Conservation (phyloP, 2,888 invertebrate genomes). For the Glomeris marginata region DNA sequence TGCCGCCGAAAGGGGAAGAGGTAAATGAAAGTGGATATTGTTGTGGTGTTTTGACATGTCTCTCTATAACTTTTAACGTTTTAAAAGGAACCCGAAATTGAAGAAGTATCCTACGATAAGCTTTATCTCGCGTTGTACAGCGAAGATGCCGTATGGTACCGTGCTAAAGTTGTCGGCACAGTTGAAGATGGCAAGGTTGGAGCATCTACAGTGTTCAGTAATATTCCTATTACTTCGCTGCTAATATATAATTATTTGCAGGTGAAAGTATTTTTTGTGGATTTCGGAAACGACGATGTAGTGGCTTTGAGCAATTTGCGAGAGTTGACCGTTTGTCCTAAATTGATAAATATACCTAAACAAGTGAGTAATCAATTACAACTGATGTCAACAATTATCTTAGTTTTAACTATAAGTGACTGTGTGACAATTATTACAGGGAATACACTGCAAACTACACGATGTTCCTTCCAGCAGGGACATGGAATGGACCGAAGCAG, state of each 20-base stretch:
- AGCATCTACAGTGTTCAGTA: too few relatives aligned
- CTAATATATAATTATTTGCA: too few relatives aligned
- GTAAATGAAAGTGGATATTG: background rate
- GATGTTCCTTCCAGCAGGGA: background rate
- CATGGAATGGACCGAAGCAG: background rate
- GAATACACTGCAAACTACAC: background rate
- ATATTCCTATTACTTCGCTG: too few relatives aligned
- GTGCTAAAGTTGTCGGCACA: conserved; percentile 19
- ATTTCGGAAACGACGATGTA: conserved; percentile 1
- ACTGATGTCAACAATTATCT: too few relatives aligned
- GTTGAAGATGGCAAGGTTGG: too few relatives aligned
- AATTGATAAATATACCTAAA: background rate
- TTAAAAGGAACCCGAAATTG: too few relatives aligned
- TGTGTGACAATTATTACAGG: background rate
- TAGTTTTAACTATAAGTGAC: background rate
- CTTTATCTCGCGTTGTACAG: conserved; percentile 37
- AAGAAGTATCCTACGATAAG: conserved; percentile 22
- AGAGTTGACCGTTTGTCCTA: background rate
- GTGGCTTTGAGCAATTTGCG: background rate
- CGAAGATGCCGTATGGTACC: conserved; percentile 32
- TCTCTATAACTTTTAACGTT: too few relatives aligned
- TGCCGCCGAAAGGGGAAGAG: conserved; percentile 10
- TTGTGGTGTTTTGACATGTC: too few relatives aligned
- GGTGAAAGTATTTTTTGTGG: background rate
- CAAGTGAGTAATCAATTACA: background rate